A percentile compares a stretch with the other conserved stretches of the same genome.
phyloP scores from a whole-genome alignment of 2,113 vertebrate species.

The Phycodurus eques region DNA sequence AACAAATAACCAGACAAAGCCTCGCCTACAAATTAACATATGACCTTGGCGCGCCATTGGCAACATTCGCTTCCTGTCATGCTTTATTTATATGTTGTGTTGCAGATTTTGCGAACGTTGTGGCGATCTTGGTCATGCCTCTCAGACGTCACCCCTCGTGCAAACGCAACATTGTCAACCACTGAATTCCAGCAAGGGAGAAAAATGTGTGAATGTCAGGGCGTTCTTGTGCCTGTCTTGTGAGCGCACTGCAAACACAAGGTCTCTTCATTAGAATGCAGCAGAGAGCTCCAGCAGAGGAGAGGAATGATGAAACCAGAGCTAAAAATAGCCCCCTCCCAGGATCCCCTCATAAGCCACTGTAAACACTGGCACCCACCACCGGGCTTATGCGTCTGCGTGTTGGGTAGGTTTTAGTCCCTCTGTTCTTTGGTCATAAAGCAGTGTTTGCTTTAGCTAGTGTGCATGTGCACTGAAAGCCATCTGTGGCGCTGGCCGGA shows the following conservation, averaged over 20 bases:
- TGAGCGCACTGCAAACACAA: slow-evolving; percentile 16
- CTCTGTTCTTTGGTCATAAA: slow-evolving; percentile 47
- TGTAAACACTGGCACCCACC: slow-evolving; percentile 62
- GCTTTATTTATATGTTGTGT: slow-evolving; percentile 2
- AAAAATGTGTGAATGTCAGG: background rate
- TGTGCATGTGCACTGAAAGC: slow-evolving; percentile 49
- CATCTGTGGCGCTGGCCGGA: slow-evolving; percentile 50
- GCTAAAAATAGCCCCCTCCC: slow-evolving; percentile 78
- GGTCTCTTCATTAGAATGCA: slow-evolving; percentile 71
- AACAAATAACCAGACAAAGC: background rate
- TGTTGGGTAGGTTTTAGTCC: slow-evolving; percentile 35
- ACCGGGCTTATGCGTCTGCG: slow-evolving; percentile 19
- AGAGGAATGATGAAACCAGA: slow-evolving; percentile 75
- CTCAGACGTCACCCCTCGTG: background rate
- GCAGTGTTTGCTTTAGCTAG: slow-evolving; percentile 56
- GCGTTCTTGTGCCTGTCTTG: background rate
- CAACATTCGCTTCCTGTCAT: background rate
- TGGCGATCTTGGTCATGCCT: background rate
- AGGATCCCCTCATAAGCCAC: slow-evolving; percentile 73
- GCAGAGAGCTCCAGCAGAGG: slow-evolving; percentile 57
- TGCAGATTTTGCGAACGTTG: background rate
- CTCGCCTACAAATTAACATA: background rate
- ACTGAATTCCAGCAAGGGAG: background rate
- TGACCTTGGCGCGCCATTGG: background rate
- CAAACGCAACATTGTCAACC: background rate